A percentile compares a stretch with the other conserved stretches of the same genome.
Conservation (phyloP, 2,797 vertebrate genomes). For the Bufotes viridis region DNA sequence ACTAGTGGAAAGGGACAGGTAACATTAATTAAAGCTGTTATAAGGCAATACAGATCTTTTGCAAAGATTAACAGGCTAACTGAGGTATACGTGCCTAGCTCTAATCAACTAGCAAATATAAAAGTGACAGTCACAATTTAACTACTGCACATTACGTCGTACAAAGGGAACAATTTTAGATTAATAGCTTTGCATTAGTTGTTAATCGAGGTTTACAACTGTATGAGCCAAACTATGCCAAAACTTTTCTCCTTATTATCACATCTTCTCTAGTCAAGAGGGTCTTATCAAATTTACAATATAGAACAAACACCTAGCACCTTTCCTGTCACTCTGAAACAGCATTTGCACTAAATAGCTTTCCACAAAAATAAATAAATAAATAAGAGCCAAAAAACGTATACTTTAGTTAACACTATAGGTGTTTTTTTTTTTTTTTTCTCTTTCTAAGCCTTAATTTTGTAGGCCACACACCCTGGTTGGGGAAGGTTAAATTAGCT, state of each 20-base stretch:
- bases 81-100: too few species aligned
- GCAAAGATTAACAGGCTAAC: too few species aligned
- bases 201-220: neutral
- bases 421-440: neutral
- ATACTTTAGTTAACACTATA: neutral
- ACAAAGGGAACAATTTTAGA: neutral
- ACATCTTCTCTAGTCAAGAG: neutral
- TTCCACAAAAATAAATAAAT: neutral
- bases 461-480: too few species aligned
- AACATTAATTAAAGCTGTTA: too few species aligned
- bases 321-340: conserved; percentile 18
- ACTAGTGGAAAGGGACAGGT: too few species aligned
- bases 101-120: too few species aligned
- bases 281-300: conserved; percentile 29
- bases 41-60: too few species aligned
- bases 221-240: neutral
- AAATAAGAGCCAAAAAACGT: too few species aligned
- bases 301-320: conserved; percentile 11
- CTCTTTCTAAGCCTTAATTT: neutral
- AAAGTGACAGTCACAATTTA: neutral
- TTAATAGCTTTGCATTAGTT: conserved; percentile 6
- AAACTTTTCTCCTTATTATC: neutral
- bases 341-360: conserved; percentile 2
- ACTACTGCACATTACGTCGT: neutral
- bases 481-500: too few species aligned